Percentiles rank a stretch among this genome's conserved stretches.
phyloP scores from a whole-genome alignment of 53 echinoderm and acorn worm genomes.

The Patiria pectinifera region DNA sequence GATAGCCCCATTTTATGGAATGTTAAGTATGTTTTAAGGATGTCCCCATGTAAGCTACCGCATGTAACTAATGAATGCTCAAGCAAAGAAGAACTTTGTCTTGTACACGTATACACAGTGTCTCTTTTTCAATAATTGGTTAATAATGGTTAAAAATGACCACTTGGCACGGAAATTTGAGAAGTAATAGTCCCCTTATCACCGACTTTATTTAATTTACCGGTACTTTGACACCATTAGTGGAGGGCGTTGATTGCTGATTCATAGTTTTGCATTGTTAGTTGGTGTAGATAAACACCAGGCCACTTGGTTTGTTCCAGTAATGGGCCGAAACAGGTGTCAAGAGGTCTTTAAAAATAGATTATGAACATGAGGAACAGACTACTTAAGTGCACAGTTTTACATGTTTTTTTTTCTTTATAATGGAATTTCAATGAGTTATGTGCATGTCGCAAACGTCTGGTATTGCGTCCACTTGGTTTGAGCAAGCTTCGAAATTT shows the following conservation, averaged over 20 bases:
- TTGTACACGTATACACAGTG: too few species aligned
- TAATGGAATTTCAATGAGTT: too few species aligned
- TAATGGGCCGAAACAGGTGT: neutral
- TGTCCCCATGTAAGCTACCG: too few species aligned
- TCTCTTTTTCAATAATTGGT: too few species aligned
- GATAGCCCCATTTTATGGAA: too few species aligned
- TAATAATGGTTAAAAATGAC: neutral
- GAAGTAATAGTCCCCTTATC: neutral
- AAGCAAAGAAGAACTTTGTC: too few species aligned
- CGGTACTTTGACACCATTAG: conserved; percentile 8
- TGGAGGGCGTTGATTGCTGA: neutral
- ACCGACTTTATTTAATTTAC: neutral
- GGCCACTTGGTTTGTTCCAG: neutral
- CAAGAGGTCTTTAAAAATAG: neutral
- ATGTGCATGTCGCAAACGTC: too few species aligned
- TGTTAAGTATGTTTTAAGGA: too few species aligned
- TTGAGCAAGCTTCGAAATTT: too few species aligned
- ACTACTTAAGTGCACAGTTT: neutral
- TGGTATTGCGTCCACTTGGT: too few species aligned
- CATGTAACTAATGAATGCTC: too few species aligned
- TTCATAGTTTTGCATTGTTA: neutral
- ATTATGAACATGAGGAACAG: neutral
- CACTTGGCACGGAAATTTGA: neutral
- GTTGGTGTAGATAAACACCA: neutral
- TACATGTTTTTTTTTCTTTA: neutral